Conservation (phyloP, 2,113 vertebrate species). For the Lasiurus borealis region DNA sequence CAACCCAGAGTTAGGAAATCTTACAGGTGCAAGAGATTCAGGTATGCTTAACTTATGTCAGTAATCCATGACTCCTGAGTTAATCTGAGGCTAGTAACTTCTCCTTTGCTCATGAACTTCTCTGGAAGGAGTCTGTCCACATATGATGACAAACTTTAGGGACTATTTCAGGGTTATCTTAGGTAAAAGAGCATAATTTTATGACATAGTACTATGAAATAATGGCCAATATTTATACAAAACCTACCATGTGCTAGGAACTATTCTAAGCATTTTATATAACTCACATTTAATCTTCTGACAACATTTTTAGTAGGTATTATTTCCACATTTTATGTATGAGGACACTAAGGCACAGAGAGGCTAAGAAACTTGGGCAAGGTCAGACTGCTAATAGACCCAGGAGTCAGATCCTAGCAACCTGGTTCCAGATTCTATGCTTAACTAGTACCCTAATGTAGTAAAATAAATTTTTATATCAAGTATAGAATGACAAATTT, state of each 20-base stretch:
- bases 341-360: neutral
- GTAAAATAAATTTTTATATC: neutral
- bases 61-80: neutral
- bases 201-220: neutral
- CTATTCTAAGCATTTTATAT: neutral
- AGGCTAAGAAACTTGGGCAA: neutral
- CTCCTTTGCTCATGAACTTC: neutral
- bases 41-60: neutral
- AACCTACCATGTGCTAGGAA: neutral
- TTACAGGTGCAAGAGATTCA: neutral
- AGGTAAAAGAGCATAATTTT: neutral
- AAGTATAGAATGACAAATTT: neutral
- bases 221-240: constrained; percentile 15
- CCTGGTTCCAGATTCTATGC: neutral
- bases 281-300: neutral
- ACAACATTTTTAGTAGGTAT: neutral
- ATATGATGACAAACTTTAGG: neutral
- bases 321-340: constrained; percentile 5
- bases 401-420: neutral
- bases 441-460: neutral
- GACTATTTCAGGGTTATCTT: neutral
- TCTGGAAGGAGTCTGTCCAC: neutral
- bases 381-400: neutral
- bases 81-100: neutral
- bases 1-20: neutral